Base-by-base conservation (phyloP, 2,888 invertebrate genomes). In the Crepidodera aurea region DNA sequence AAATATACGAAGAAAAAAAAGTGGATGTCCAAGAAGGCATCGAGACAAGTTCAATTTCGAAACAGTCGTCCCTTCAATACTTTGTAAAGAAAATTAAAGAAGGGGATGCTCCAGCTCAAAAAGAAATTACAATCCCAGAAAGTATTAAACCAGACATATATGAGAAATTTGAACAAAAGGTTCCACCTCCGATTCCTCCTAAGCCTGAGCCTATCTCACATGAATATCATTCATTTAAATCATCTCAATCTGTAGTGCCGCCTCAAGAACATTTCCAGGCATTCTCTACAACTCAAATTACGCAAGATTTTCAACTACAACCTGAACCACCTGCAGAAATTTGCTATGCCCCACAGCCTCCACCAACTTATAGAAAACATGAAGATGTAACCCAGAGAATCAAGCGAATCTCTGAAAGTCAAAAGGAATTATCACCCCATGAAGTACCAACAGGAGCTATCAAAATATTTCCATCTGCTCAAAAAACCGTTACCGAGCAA, bases 241-340 rank as follows among this genome's bases (percentile, higher is more conserved):
- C 67, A 2, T 56, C 59, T 3, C 63, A 68, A 40, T 61, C 48
- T 27, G 22, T 62, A 18, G 15, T 44, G 32, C 56, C 64, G n/a
- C 61, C 64, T 46, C 67, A 68, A 54, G 46, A 56, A 27, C 56
- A 56, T 16, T 68, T 58, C 53, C 64, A 67, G 42, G 65, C 70
- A 25, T 72, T 64, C 29, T 69, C 71, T 12, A 66, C 68, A 1
- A 69, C 70, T 18, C 69, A 73, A 42, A 51, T 73, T 71, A 64
- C 79, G 70, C 72, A 84, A 73, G 82, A 84, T 60, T 82, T 88
- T 48, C 83, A 84, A 73, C 75, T 90, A 1, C 82, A 84, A 56
- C 89, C 89, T 0, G 90, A 88, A 70, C 87, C 89, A n/a, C 89
- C 90, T 7, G 89, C 90, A 29, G 87, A 89, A 79, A 87, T 89